Conservation (phyloP, 2,797 vertebrate genomes). For the Poeciliopsis infans region DNA sequence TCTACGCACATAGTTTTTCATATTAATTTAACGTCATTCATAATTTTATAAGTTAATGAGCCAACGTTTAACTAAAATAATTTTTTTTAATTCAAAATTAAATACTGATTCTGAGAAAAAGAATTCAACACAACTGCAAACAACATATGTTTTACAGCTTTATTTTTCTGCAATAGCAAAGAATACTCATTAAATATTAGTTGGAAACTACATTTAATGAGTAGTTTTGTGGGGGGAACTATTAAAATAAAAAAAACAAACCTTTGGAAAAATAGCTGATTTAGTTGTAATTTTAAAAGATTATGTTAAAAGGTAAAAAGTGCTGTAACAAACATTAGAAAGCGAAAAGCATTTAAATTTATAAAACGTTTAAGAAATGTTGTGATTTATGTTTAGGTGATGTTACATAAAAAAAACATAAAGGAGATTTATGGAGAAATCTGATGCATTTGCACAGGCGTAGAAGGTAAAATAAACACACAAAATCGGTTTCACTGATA, state of each 20-base stretch:
- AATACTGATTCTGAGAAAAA: not conserved
- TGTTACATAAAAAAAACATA: slow-evolving; percentile 30
- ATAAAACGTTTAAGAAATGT: slow-evolving; percentile 7
- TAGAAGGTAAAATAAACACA: not conserved
- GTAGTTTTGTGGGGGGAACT: not conserved
- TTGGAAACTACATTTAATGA: slow-evolving; percentile 2
- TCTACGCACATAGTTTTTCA: not conserved
- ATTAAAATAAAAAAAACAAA: not conserved
- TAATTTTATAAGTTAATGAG: not conserved
- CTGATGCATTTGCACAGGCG: slow-evolving; percentile 36
- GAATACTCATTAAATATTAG: slow-evolving; percentile 7
- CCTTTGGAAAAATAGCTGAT: not conserved
- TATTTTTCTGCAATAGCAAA: slow-evolving; percentile 11
- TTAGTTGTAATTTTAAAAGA: not conserved
- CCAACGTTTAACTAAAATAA: not conserved
- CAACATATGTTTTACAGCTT: slow-evolving; percentile 2
- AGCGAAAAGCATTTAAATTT: slow-evolving; percentile 1
- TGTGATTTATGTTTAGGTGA: slow-evolving; percentile 23
- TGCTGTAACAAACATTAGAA: slow-evolving; percentile 11
- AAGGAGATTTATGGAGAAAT: slow-evolving; percentile 25
- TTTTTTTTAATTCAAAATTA: not conserved
- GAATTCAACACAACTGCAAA: not conserved
- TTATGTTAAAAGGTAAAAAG: not conserved
- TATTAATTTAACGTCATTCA: not conserved
- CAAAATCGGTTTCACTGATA: not conserved